Base-by-base conservation (phyloP, 2,797 vertebrate species). In the Micromesistius poutassou region DNA sequence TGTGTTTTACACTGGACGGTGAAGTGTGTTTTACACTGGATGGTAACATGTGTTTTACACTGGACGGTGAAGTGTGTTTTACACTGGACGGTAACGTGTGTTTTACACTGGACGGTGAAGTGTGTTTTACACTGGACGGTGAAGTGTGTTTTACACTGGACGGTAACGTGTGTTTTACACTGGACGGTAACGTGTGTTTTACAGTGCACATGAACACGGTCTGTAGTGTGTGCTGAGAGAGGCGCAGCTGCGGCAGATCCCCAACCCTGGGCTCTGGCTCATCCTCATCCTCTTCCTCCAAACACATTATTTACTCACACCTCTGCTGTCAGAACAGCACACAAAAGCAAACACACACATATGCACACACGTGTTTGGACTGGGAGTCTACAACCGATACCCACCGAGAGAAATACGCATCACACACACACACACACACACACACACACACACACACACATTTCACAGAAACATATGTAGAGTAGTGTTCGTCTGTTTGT, bases 221-320 rank as follows among this genome's bases (percentile, higher is more conserved):
- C 12, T 33, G 74, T 3, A 22, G 14, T 40, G 42, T 16, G 62
- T 66, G 62, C 4, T 25, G 55, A 62, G 55, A 25, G 38, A 9
- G 73, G 74, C 70, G 62, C 88, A 88, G 86, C 86, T 84, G 85
- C 62, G 40, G 0, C 35, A n/a, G n/a, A n/a, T 83, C 83, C 80
- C 30, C 80, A 74, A 62, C 30, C 80, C 79, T 85, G 82, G 85
- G 89, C 84, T 80, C 83, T 84, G 74, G 10, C 77, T 46, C 50
- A 84, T 84, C 9, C 38, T 40, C 38, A 2, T 42, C 40, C 12
- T 42, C 40, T 42, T 42, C 78, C 84, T 76, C n/a, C 71, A 28
- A 10, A 55, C 13, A 81, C 78, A 82, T 82, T 74, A 79, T 78
- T 87, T 78, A 79, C 74, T n/a, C 55, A 16, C 72, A 31, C 31